A percentile compares a stretch with the other conserved stretches of the same genome.
These are phyloP conservation scores for Lordiphosa mommai DNA, from an alignment of 1,140 invertebrate species.

Conservation along the genomic window DNA sequence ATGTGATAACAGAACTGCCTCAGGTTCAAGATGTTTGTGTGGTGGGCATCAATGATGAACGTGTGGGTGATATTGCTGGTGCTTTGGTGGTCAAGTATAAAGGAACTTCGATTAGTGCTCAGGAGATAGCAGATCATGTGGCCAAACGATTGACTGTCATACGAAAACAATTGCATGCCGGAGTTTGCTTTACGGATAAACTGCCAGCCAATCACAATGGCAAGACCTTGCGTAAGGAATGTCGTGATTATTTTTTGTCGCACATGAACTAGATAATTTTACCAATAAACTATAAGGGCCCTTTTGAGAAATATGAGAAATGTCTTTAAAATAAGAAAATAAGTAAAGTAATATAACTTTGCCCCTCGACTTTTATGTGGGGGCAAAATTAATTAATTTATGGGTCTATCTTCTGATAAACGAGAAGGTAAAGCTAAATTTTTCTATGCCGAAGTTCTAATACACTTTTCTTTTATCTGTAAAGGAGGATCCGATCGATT, in stretches of 20 bases:
- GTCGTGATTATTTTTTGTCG: constrained; percentile 63
- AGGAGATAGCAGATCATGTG: constrained; percentile 50
- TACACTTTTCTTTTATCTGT: no score
- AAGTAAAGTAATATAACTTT: no score
- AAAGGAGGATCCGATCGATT: no score
- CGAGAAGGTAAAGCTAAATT: no score
- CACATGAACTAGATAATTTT: constrained; percentile 12
- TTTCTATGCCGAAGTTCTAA: no score
- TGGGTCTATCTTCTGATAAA: no score
- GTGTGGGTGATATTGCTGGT: constrained; percentile 38
- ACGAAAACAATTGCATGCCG: constrained; percentile 81
- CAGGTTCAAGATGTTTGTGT: constrained; percentile 55
- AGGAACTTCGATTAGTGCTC: constrained; percentile 22
- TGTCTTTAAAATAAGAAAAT: constrained; percentile 1
- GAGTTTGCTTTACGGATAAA: constrained; percentile 82
- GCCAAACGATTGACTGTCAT: constrained; percentile 69
- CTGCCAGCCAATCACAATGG: constrained; percentile 84
- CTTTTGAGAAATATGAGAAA: no score
- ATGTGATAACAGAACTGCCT: constrained; percentile 32
- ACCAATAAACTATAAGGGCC: no score
- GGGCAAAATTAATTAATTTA: no score
- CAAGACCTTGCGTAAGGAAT: constrained; percentile 83
- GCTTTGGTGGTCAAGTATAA: constrained; percentile 40
- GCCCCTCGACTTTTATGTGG: no score
- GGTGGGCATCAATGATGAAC: constrained; percentile 49